These are phyloP conservation scores for Cetoscarus ocellatus DNA, from an alignment of 2,797 vertebrate genomes.

Conservation along the genomic window DNA sequence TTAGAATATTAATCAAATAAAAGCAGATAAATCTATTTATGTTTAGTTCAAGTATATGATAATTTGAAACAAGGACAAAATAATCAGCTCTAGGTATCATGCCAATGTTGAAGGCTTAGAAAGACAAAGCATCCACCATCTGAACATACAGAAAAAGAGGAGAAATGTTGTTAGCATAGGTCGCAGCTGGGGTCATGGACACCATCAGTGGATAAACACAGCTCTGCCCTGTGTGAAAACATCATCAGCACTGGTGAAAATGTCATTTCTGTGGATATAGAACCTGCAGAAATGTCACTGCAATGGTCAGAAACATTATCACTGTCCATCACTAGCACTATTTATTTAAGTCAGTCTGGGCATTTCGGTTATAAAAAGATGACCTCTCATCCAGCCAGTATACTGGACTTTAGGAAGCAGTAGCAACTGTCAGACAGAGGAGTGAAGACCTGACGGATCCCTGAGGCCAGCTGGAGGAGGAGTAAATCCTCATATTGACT, in stretches of 20 bases:
- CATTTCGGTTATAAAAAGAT: slow-evolving; percentile 25
- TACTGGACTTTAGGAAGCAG: not conserved
- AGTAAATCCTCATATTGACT: slow-evolving; percentile 50
- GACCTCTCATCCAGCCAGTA: not conserved
- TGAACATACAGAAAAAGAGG: slow-evolving; percentile 2
- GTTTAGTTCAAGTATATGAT: no score
- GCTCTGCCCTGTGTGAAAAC: slow-evolving; percentile 1
- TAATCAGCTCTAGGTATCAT: no score
- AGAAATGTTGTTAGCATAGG: not conserved
- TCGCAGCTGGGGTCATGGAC: slow-evolving; percentile 13
- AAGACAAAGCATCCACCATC: not conserved
- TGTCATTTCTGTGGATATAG: slow-evolving; percentile 47
- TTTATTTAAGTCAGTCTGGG: slow-evolving; percentile 37
- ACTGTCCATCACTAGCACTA: slow-evolving; percentile 9
- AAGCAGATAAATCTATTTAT: no score
- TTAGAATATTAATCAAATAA: no score
- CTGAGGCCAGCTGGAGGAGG: slow-evolving; percentile 15
- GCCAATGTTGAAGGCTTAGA: not conserved
- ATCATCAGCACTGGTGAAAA: slow-evolving; percentile 41
- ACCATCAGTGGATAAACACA: slow-evolving; percentile 19
- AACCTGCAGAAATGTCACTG: slow-evolving; percentile 47
- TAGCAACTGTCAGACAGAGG: slow-evolving; percentile 7
- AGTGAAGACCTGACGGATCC: not conserved
- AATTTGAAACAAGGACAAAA: no score
- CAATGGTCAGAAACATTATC: slow-evolving; percentile 21